Evolutionary conservation across 92 coral and sea anemone genomes (phyloP), one percentile per base, ranked within the genome.

Genomic region (Galaxea fascicularis): DNA sequence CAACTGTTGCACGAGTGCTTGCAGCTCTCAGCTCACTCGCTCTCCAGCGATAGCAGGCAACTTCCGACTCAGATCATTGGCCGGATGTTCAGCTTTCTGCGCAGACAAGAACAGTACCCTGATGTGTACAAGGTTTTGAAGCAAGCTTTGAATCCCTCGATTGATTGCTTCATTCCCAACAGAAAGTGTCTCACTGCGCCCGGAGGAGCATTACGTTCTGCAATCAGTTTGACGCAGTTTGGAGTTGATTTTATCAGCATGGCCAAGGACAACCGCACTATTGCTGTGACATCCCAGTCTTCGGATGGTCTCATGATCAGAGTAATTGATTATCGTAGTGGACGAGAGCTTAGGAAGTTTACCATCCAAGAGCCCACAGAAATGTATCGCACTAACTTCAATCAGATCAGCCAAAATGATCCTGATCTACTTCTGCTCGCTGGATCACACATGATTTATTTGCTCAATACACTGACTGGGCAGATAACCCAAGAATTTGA

Each of bases 41-140:
- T 97, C 54, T 84, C 92, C 39, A 26, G 77, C 31, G 98, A 97
- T 52, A 93, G 97, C 51, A 85, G 86, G 25, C 99, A 97, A 89
- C 93, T 97, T 31, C 87, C 99, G 21, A 94, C 98, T 10, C 99
- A 97, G 70, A 86, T 97, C 26, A 84, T 97, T 30, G 99, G 99
- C 20, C 94, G 99, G 15, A 93, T 97, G 95, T 93, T 89, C 75
- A 95, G 91, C 87, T 90, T 92, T 73, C 85, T 90, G 73, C 89
- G 95, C 52, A 88, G 94, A 57, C 60, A 79, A 64, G 80, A 94
- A 21, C 87, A 92, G 63, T 84, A 89, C 71, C 98, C 99, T 25
- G 87, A 74, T 80, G 87, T 97, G 5, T 70, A 88, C 83, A 89
- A 88, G 74, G 90, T 97, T 71, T 92, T 97, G 56, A 58, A 93